These are phyloP conservation scores for Cheirogaleus major DNA, from an alignment of 2,797 vertebrate genomes.

Conservation along the genomic window DNA sequence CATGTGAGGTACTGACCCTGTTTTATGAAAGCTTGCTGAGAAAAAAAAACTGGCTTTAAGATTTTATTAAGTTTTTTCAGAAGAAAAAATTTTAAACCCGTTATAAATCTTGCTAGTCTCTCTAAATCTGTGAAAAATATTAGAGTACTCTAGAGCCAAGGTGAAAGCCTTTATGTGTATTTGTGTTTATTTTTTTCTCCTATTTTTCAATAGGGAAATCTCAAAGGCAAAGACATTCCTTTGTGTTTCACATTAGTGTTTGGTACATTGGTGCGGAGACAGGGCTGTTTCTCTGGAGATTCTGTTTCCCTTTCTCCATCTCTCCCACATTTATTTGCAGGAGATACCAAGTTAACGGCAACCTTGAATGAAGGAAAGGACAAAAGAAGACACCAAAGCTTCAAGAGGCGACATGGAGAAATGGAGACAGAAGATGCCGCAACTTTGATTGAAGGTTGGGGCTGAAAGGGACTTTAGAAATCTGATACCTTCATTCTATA, in stretches of 20 bases:
- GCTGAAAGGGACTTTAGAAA: not conserved
- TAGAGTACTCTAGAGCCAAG: constrained; percentile 37
- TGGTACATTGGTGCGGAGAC: not conserved
- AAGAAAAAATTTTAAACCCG: constrained; percentile 41
- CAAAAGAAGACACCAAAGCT: not conserved
- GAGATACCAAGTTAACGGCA: not conserved
- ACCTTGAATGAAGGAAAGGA: not conserved
- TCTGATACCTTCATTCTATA: not conserved
- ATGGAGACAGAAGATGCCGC: not conserved
- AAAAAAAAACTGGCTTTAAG: constrained; percentile 41
- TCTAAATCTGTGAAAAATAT: constrained; percentile 64
- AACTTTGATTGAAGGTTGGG: not conserved
- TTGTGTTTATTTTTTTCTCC: not conserved
- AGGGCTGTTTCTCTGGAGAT: not conserved
- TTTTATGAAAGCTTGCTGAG: constrained; percentile 50
- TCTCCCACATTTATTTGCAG: not conserved
- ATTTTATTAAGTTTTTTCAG: constrained; percentile 60
- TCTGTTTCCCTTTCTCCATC: not conserved
- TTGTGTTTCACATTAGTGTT: not conserved
- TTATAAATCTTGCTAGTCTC: constrained; percentile 39
- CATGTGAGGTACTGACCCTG: constrained; percentile 40
- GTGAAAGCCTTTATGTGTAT: constrained; percentile 7
- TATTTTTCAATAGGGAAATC: constrained; percentile 27
- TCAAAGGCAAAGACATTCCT: constrained; percentile 34
- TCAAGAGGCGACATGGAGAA: not conserved